These are phyloP conservation scores for Bombus affinis DNA, from an alignment of 1,140 invertebrate genomes.

Conservation along the genomic window DNA sequence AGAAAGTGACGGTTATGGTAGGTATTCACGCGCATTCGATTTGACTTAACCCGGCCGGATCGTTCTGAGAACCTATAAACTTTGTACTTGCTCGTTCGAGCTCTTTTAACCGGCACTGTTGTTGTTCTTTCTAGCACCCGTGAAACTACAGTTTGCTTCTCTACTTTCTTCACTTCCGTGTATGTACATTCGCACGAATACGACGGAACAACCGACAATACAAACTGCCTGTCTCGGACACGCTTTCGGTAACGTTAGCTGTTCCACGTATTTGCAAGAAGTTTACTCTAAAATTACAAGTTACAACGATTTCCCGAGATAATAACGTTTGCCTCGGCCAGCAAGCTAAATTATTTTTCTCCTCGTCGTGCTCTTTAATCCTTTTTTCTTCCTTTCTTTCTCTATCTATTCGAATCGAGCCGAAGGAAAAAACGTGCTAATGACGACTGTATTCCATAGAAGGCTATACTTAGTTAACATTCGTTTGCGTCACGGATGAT, in stretches of 20 bases:
- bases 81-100: constrained; percentile 16
- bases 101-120: constrained; percentile 3
- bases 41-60: constrained; percentile 52
- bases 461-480: constrained; percentile 16
- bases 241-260: neutral
- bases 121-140: neutral
- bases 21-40: constrained; percentile 60
- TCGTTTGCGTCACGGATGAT: constrained; percentile 9
- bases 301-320: neutral
- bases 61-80: constrained; percentile 64
- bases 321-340: neutral
- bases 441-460: neutral
- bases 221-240: neutral
- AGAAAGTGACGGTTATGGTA: constrained; percentile 65
- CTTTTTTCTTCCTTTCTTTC: neutral
- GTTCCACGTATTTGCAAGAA: neutral
- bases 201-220: neutral
- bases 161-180: neutral
- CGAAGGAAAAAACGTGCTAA: neutral
- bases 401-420: neutral
- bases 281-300: neutral
- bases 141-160: neutral
- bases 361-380: neutral
- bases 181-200: neutral
- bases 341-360: neutral